Evolutionary conservation across 1,140 invertebrate genomes (phyloP).

Genomic region (Acromyrmex charruanus): DNA sequence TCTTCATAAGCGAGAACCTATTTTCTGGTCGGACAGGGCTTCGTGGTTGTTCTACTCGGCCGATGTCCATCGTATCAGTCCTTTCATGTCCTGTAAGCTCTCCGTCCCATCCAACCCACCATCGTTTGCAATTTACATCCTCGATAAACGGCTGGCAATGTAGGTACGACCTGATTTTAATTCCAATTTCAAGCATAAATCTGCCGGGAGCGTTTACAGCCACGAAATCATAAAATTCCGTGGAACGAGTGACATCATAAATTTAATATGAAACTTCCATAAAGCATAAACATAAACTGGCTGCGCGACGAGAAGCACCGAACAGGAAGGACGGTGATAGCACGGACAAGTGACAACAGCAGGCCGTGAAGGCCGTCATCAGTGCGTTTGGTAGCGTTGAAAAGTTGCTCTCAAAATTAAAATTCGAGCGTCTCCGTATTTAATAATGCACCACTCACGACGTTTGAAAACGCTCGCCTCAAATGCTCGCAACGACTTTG

Average conservation of each 20-base stretch:
- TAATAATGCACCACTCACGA: conserved; percentile 59
- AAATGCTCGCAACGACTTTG: conserved; percentile 11
- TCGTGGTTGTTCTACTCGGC: not conserved
- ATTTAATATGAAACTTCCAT: conserved; percentile 83
- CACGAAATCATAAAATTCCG: conserved; percentile 80
- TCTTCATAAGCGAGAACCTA: conserved; percentile 29
- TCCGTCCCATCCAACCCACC: too few species aligned
- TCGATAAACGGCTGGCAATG: conserved; percentile 44
- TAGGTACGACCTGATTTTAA: conserved; percentile 74
- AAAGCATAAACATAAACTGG: conserved; percentile 79
- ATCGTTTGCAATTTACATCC: conserved; percentile 48
- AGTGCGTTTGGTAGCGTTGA: conserved; percentile 56
- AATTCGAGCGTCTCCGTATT: conserved; percentile 70
- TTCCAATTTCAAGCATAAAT: conserved; percentile 80
- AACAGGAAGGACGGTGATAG: conserved; percentile 39
- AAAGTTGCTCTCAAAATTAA: conserved; percentile 75
- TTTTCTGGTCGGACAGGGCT: conserved; percentile 46
- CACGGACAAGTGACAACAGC: conserved; percentile 76
- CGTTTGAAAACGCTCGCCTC: conserved; percentile 13
- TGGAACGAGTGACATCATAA: conserved; percentile 73
- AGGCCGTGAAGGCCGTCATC: conserved; percentile 66
- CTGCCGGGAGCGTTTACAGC: conserved; percentile 74
- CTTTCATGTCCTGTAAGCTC: not conserved
- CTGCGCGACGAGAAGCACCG: not conserved
- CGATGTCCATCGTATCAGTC: conserved; percentile 18